Evolutionary conservation across 2,888 invertebrate genomes (phyloP), one percentile per base, ranked within the genome.

Genomic region (Drosophila cognata): DNA sequence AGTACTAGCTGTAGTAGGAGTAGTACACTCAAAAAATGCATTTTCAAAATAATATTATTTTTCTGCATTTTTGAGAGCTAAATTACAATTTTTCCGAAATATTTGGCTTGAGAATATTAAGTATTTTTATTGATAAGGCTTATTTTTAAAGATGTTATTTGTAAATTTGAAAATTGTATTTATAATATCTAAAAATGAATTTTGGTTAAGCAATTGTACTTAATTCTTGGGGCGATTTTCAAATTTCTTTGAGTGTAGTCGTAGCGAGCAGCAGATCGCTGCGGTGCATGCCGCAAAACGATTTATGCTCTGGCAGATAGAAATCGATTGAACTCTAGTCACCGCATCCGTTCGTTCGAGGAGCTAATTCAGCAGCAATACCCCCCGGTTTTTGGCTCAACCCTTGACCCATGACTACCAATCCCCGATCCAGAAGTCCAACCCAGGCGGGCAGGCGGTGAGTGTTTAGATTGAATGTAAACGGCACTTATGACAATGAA

Each of bases 291-390:
- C 60, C 67, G 59, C 48, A 89, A 88, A 88, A 88, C 91, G 91
- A 91, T 91, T 91, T 91, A 91, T 91, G 90, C 86, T 84, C 85
- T 84, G 80, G 78, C 81, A 90, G 91, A 91, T 91, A 91, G 86
- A 86, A 91, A 91, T 91, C 91, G 91, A 91, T 91, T 91, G 84
- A 84, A 89, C 84, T 84, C 69, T 65, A 74, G 71, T 71, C 43
- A 55, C 64, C 61, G 69, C 60, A 53, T 52, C 59, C 74, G 81
- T 51, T 57, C 74, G 81, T 43, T 57, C 11, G 29, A 65, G 57
- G 51, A 55, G 68, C 67, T 67, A 53, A 38, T 46, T 36, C 35
- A 48, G 41, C 52, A 41, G 50, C 48, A 61, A 29, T 36, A 18
- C 16, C 1, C 35, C n/a, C n/a, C 29, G 25, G 21, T 46, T 41